Conservation (phyloP, 2,797 vertebrate genomes). For the Thalassophryne amazonica region DNA sequence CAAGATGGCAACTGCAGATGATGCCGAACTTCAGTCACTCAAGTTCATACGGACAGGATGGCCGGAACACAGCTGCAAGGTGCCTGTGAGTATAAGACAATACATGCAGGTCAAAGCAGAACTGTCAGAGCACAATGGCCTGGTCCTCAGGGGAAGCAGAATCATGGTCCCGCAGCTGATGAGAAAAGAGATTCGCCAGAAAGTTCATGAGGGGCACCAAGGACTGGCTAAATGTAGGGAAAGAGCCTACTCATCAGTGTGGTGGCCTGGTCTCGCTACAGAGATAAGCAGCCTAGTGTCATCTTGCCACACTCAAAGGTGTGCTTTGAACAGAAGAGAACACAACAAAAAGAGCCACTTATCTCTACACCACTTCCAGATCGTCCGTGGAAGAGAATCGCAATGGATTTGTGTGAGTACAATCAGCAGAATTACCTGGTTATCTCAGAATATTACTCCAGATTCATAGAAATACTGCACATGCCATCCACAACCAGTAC, state of each 20-base stretch:
- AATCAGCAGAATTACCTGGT: slow-evolving; percentile 7
- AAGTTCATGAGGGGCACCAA: slow-evolving; percentile 2
- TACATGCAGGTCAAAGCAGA: not conserved
- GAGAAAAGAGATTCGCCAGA: not conserved
- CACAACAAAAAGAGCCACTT: slow-evolving; percentile 5
- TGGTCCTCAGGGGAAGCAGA: not conserved
- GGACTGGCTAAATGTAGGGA: not conserved
- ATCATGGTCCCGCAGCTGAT: too few species aligned
- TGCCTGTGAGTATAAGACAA: not conserved
- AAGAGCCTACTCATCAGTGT: too few species aligned
- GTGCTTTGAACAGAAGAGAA: too few species aligned
- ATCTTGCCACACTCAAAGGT: not conserved
- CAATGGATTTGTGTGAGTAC: slow-evolving; percentile 11
- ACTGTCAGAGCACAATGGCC: not conserved
- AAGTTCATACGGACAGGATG: not conserved
- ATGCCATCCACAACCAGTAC: too few species aligned
- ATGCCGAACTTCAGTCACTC: not conserved
- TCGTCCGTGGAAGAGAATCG: too few species aligned
- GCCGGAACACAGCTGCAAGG: too few species aligned
- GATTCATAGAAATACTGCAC: too few species aligned
- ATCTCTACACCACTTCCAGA: too few species aligned
- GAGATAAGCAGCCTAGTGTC: not conserved
- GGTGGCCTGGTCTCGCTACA: too few species aligned
- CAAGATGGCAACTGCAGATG: not conserved
- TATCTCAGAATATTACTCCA: slow-evolving; percentile 10